Evolutionary conservation across 1,140 invertebrate species (phyloP).

Genomic region (Drosophila ercepeae): DNA sequence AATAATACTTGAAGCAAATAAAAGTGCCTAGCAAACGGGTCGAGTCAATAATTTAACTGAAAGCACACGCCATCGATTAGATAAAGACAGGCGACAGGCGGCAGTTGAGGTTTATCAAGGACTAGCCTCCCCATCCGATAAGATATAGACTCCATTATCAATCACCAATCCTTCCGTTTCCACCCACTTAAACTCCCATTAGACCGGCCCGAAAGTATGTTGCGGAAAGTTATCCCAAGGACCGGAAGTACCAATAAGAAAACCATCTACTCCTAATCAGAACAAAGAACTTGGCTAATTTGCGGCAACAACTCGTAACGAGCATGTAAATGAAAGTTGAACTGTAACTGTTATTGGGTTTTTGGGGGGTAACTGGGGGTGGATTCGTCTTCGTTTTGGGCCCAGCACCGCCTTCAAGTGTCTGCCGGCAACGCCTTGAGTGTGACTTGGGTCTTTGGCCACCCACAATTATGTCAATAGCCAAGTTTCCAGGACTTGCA

Average conservation of each 20-base stretch:
- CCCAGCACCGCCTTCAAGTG: slow-evolving; percentile 52
- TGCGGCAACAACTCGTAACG: slow-evolving; percentile 70
- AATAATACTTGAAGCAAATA: slow-evolving; percentile 52
- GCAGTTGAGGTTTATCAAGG: slow-evolving; percentile 37
- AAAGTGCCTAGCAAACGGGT: slow-evolving; percentile 52
- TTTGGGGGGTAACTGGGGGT: slow-evolving; percentile 73
- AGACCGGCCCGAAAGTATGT: slow-evolving; percentile 41
- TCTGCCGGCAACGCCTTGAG: slow-evolving; percentile 75
- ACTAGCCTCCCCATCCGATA: slow-evolving; percentile 20
- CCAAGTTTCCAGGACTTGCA: slow-evolving; percentile 40
- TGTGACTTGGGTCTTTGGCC: slow-evolving; percentile 61
- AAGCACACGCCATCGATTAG: slow-evolving; percentile 56
- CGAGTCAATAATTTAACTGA: slow-evolving; percentile 65
- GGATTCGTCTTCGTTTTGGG: slow-evolving; percentile 55
- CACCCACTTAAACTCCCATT: neutral
- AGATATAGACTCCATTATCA: slow-evolving; percentile 15
- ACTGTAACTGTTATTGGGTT: slow-evolving; percentile 50
- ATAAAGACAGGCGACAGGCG: slow-evolving; percentile 42
- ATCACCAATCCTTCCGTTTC: neutral
- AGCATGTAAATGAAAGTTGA: slow-evolving; percentile 73
- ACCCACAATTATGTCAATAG: slow-evolving; percentile 79
- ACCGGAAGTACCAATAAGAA: slow-evolving; percentile 70
- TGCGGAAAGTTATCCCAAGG: slow-evolving; percentile 23
- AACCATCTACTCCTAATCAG: slow-evolving; percentile 50
- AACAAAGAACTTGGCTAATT: slow-evolving; percentile 63